These are phyloP conservation scores for Huso huso DNA, from an alignment of 2,797 vertebrate species.

Conservation along the genomic window DNA sequence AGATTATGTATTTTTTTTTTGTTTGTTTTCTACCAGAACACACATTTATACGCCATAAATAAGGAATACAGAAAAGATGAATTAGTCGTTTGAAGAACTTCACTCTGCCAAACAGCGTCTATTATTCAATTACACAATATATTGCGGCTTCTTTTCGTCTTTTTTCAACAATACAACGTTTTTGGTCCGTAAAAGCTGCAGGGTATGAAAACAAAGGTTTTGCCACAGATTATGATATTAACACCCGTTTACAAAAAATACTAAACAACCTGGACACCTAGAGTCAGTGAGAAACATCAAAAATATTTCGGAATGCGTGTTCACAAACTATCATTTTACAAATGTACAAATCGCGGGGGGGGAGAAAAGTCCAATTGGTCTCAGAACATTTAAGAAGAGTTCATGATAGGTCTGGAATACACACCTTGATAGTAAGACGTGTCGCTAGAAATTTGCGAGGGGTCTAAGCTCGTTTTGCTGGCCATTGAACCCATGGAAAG, in stretches of 20 bases:
- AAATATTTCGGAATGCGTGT: constrained; percentile 7
- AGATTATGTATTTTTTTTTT: constrained; percentile 72
- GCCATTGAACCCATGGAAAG: constrained; percentile 90
- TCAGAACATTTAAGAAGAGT: constrained; percentile 75
- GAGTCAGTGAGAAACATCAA: constrained; percentile 63
- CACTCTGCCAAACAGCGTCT: constrained; percentile 64
- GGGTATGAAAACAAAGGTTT: constrained; percentile 36
- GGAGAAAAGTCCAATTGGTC: constrained; percentile 41
- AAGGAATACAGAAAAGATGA: constrained; percentile 92
- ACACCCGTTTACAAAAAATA: constrained; percentile 57
- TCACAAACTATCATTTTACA: constrained; percentile 50
- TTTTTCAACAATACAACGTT: constrained; percentile 31
- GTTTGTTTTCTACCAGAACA: constrained; percentile 76
- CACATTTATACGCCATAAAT: constrained; percentile 98
- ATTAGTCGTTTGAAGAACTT: constrained; percentile 70
- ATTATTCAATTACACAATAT: constrained; percentile 59
- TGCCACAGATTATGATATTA: constrained; percentile 45
- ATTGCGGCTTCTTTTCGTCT: constrained; percentile 48
- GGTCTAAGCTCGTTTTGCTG: constrained; percentile 84
- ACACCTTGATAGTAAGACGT: constrained; percentile 93
- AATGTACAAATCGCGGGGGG: constrained; percentile 58
- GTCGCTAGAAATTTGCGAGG: constrained; percentile 77
- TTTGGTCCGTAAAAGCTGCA: constrained; percentile 68
- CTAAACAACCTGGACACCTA: constrained; percentile 70
- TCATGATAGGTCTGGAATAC: constrained; percentile 96